Evolutionary conservation across 2,888 invertebrate genomes (phyloP).

Genomic region (Taphrorychus bicolor): DNA sequence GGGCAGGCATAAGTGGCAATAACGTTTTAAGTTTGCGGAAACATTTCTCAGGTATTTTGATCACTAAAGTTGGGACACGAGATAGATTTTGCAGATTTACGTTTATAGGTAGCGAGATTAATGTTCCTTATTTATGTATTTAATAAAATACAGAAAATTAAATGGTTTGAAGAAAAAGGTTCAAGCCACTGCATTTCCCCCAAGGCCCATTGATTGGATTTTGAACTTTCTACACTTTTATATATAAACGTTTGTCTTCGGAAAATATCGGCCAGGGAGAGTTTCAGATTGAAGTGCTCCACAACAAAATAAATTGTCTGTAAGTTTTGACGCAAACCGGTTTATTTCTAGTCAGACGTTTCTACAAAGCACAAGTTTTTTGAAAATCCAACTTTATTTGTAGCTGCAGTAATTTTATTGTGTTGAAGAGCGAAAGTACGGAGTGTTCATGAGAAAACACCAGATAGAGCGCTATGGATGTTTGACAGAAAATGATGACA

Average conservation of each 20-base stretch:
- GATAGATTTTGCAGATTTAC: not conserved
- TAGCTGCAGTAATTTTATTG: no score
- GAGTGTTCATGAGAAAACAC: no score
- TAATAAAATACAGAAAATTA: no score
- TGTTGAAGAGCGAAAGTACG: no score
- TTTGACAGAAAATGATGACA: no score
- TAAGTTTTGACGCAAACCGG: not conserved
- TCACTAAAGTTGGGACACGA: not conserved
- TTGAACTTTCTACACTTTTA: not conserved
- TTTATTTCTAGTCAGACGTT: no score
- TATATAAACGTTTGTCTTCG: not conserved
- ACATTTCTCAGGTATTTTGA: slow-evolving; percentile 3
- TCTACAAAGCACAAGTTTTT: no score
- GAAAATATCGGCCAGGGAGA: not conserved
- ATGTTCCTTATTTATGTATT: no score
- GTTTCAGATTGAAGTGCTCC: not conserved
- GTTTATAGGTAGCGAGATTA: not conserved
- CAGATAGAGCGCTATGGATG: no score
- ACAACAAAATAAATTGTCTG: not conserved
- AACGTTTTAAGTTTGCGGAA: slow-evolving; percentile 14
- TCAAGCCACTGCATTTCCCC: not conserved
- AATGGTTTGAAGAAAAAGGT: no score
- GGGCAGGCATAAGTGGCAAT: slow-evolving; percentile 10
- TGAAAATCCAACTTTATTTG: no score
- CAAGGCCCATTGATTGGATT: not conserved